These are phyloP conservation scores for Adelges cooleyi DNA, from an alignment of 1,140 invertebrate genomes.

Conservation along the genomic window DNA sequence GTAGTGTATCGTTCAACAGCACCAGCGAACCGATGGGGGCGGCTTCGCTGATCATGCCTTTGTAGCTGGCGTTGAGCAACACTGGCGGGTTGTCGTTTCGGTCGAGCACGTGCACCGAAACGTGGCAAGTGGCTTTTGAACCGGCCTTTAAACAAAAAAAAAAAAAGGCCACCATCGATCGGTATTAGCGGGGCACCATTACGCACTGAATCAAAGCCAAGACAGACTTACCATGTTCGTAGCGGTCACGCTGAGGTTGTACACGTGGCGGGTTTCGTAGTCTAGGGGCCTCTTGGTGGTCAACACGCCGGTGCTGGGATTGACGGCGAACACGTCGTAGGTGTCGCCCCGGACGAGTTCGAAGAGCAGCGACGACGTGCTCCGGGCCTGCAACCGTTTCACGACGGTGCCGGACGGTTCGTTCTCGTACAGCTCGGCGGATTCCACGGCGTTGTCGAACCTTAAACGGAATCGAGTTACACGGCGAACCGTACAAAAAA, in stretches of 20 bases:
- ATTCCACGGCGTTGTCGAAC: constrained; percentile 52
- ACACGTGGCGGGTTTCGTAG: constrained; percentile 62
- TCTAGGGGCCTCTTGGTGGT: constrained; percentile 61
- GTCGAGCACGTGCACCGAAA: constrained; percentile 66
- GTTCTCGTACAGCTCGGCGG: constrained; percentile 75
- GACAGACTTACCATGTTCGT: constrained; percentile 63
- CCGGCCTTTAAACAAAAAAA: constrained; percentile 45
- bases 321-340: constrained; percentile 63
- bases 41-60: constrained; percentile 58
- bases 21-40: constrained; percentile 59
- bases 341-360: constrained; percentile 67
- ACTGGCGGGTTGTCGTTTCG: constrained; percentile 76
- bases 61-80: constrained; percentile 56
- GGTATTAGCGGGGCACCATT: too few relatives aligned
- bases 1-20: constrained; percentile 50
- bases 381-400: constrained; percentile 60
- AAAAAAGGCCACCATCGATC: neutral
- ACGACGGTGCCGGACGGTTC: constrained; percentile 64
- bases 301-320: constrained; percentile 73
- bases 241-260: constrained; percentile 71
- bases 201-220: too few relatives aligned
- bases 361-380: constrained; percentile 67
- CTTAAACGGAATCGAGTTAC: constrained; percentile 34
- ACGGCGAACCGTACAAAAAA: neutral
- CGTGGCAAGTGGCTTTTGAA: constrained; percentile 50